Base-by-base conservation (phyloP, 2,113 vertebrate species). In the Hyla sarda region DNA sequence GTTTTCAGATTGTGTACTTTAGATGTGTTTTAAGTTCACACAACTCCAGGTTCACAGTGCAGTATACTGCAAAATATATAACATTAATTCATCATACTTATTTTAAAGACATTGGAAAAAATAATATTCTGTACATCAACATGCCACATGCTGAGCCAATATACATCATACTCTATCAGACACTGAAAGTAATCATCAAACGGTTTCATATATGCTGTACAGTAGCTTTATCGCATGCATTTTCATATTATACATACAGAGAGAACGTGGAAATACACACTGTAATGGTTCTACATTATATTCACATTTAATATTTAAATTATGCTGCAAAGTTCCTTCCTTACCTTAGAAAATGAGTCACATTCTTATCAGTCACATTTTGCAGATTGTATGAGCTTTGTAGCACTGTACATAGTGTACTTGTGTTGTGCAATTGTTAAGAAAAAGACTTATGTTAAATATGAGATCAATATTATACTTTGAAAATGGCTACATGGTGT, bases 151-250 rank as follows among this genome's bases (percentile, higher is more conserved):
- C 74, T 11, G 28, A 28, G 23, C n/a, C 25, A 21, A 45, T 52
- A 50, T 76, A 52, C 14, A 77, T 77, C 74, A 77, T 54, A 25
- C 74, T 77, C 8, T 77, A 52, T 52, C 13, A 52, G 8, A 50
- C 45, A 50, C n/a, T n/a, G n/a, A n/a, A n/a, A 19, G 2, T 16
- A 52, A 50, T 48, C 45, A 76, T n/a, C 17, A 30, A 48, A 50
- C 12, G 16, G 23, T 47, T 47, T 74, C 9, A 48, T 74, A 6
- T 28, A 74, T 74, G 19, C 72, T 14, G 8, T 76, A 50, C 11
- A 50, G 23, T 48, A 50, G n/a, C n/a, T 50, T 48, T 76, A 25
- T 13, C 16, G 2, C 73, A 23, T 50, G 6, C 16, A 11, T 52
- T 77, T 52, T 17, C 48, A 32, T 77, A 54, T 54, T 52, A 52